phyloP scores from a whole-genome alignment of 2,888 invertebrate genomes.

The Scaptomyza tumidula region DNA sequence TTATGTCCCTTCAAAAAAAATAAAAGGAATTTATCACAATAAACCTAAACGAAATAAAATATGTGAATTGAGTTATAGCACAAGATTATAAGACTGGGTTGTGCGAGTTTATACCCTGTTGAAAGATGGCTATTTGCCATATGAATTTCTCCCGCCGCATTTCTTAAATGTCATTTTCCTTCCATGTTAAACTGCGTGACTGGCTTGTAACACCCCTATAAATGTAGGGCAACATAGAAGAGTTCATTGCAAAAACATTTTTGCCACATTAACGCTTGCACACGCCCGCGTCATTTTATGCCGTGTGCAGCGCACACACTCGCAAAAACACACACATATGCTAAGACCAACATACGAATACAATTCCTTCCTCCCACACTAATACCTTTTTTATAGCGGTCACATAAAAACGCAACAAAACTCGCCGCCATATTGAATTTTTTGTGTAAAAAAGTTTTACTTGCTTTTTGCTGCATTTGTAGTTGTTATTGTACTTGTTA shows the following conservation, averaged over 20 bases:
- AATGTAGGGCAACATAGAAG: slow-evolving; percentile 40
- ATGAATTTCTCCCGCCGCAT: too few relatives aligned
- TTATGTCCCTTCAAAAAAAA: too few relatives aligned
- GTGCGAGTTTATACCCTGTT: too few relatives aligned
- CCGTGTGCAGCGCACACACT: slow-evolving; percentile 30
- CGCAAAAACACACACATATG: not conserved
- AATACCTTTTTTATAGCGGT: slow-evolving; percentile 77
- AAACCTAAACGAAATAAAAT: too few relatives aligned
- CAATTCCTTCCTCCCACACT: slow-evolving; percentile 50
- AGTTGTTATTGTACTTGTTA: slow-evolving; percentile 21
- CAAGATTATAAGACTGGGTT: too few relatives aligned
- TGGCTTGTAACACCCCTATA: not conserved
- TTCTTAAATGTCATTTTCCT: too few relatives aligned
- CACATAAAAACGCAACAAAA: slow-evolving; percentile 75
- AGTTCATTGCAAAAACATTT: slow-evolving; percentile 68
- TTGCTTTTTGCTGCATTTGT: slow-evolving; percentile 47
- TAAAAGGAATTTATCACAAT: too few relatives aligned
- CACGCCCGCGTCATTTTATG: slow-evolving; percentile 75
- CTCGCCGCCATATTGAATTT: slow-evolving; percentile 57
- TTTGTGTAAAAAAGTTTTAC: slow-evolving; percentile 16
- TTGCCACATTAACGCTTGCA: slow-evolving; percentile 79
- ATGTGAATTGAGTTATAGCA: too few relatives aligned
- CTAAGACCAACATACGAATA: slow-evolving; percentile 11
- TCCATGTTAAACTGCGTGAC: not conserved
- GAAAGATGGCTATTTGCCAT: too few relatives aligned